Base-by-base conservation (phyloP, 2,113 vertebrate genomes). In the Eclectus roratus region DNA sequence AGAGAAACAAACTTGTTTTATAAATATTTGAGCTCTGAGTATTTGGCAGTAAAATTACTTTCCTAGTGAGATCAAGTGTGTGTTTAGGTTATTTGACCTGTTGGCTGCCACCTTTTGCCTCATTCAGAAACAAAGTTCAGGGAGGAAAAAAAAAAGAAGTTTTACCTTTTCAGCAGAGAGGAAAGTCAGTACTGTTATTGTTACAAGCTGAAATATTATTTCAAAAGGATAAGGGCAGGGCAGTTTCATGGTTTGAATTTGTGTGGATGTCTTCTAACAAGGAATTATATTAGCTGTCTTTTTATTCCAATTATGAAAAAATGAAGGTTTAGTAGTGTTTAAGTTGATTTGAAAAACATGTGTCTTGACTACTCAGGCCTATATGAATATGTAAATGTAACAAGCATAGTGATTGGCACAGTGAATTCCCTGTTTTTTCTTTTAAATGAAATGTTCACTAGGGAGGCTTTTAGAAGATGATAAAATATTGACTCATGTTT, bases 11-110 rank as follows among this genome's bases (percentile, higher is more conserved):
- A 93, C 76, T 91, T 88, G 37, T 79, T 96, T 82, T 91, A 69
- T 89, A 96, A 97, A 94, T 95, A 96, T 80, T 93, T 90, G 81
- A 89, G 29, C 89, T 96, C 46, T 63, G 50, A 77, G 64, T 64
- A 91, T 93, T 95, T 94, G 91, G 89, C 93, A 94, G 85, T 72
- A 79, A 80, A 94, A 81, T 88, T 39, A 72, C 85, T 96, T 95
- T 95, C 58, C 55, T 58, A 35, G 74, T 70, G 83, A 92, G 61
- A 71, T 95, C 77, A 61, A 78, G 46, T 78, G 78, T 85, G 73
- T 82, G 77, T 92, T 96, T 66, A 89, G 88, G 52, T 88, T 96
- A 85, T 90, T 87, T 76, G 94, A 93, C 85, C 8, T 33, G 41
- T 86, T 87, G 80, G 53, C 83, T 94, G 46, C 31, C 19, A 65